These are phyloP conservation scores for Clistopyga incitator DNA, from an alignment of 2,888 invertebrate genomes.

Conservation along the genomic window DNA sequence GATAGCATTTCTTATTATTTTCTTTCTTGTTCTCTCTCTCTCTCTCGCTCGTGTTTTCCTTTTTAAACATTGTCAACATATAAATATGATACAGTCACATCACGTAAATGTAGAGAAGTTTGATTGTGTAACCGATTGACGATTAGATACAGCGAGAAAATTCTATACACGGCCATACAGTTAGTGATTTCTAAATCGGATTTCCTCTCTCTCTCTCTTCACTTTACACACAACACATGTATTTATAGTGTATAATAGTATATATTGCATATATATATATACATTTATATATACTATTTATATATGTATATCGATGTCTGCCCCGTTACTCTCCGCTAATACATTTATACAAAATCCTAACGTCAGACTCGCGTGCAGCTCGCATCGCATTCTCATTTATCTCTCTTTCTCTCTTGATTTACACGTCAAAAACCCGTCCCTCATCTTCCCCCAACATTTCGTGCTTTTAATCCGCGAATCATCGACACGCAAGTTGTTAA, in stretches of 20 bases:
- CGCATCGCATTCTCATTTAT: constrained; percentile 24
- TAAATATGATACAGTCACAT: constrained; percentile 80
- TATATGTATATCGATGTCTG: constrained; percentile 66
- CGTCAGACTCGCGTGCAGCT: constrained; percentile 53
- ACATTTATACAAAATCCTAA: constrained; percentile 76
- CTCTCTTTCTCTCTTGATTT: constrained; percentile 31
- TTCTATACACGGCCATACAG: constrained; percentile 63
- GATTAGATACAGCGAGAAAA: constrained; percentile 53
- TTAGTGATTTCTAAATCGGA: constrained; percentile 61
- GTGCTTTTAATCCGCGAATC: constrained; percentile 1
- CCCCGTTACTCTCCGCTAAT: constrained; percentile 69
- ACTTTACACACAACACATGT: constrained; percentile 67
- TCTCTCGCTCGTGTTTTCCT: too few species aligned
- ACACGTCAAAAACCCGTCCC: constrained; percentile 43
- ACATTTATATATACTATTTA: constrained; percentile 51
- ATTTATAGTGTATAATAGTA: constrained; percentile 55
- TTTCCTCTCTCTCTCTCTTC: constrained; percentile 56
- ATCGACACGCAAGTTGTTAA: not conserved
- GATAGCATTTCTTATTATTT: constrained; percentile 66
- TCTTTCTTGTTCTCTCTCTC: constrained; percentile 67
- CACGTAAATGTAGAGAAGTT: constrained; percentile 72
- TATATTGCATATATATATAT: constrained; percentile 19
- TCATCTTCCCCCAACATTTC: too few species aligned
- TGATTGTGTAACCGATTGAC: constrained; percentile 47
- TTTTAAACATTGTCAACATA: constrained; percentile 80